Conservation (phyloP, 2,888 invertebrate genomes). For the Mellilla xanthometata region DNA sequence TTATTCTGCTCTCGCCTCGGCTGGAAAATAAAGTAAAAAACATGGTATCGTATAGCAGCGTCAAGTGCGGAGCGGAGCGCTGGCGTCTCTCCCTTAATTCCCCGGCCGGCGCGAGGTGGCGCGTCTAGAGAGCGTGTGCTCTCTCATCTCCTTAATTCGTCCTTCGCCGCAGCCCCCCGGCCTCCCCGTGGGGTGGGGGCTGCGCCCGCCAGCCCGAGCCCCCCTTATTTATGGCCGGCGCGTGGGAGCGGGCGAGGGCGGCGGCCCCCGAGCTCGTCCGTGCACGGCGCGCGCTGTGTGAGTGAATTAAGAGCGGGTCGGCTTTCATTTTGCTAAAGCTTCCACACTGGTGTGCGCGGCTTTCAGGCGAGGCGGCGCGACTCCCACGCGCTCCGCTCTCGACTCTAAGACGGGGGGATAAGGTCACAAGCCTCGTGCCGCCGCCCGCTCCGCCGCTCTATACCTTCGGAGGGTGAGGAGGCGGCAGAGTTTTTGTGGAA, state of each 20-base stretch:
- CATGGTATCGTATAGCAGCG: conserved; percentile 28
- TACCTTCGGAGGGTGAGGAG: conserved; percentile 76
- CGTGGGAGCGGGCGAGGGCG: conserved; percentile 46
- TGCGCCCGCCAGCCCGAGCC: conserved; percentile 79
- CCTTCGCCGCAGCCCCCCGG: conserved; percentile 81
- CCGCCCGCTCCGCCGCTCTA: conserved; percentile 60
- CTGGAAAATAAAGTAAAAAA: conserved; percentile 27
- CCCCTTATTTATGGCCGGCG: conserved; percentile 77
- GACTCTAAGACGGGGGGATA: conserved; percentile 61
- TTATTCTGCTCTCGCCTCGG: conserved; percentile 14
- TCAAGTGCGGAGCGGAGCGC: conserved; percentile 29
- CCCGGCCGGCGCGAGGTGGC: conserved; percentile 68
- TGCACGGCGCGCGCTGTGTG: conserved; percentile 67
- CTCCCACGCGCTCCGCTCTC: conserved; percentile 52
- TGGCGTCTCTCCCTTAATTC: conserved; percentile 60
- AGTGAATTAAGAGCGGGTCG: conserved; percentile 82
- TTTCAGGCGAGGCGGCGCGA: conserved; percentile 67
- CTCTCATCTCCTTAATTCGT: conserved; percentile 83
- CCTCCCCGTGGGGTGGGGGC: conserved; percentile 69
- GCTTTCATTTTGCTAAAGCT: conserved; percentile 83
- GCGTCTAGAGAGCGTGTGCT: conserved; percentile 80
- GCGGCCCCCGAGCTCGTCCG: conserved; percentile 56
- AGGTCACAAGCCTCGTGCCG: conserved; percentile 51
- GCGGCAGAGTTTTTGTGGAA: conserved; percentile 77
- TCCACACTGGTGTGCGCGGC: conserved; percentile 79